Conservation (phyloP, 2,797 vertebrate genomes). For the Clamator glandarius region DNA sequence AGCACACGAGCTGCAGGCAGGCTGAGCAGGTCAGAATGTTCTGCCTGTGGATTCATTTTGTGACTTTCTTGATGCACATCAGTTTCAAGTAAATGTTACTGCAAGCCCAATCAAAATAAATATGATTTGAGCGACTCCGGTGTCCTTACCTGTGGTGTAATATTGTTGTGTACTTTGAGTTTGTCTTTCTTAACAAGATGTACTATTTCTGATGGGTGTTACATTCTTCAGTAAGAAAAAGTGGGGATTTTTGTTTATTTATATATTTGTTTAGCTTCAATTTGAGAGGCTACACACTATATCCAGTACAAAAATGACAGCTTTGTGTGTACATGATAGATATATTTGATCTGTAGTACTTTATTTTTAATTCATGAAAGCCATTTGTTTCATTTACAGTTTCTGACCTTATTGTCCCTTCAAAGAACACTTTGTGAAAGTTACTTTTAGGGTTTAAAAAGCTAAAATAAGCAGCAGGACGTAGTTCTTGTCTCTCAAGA, state of each 20-base stretch:
- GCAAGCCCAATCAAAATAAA: background rate
- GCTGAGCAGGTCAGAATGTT: background rate
- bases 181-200: background rate
- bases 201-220: background rate
- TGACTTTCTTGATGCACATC: background rate
- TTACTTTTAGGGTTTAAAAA: slow-evolving; percentile 10
- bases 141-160: background rate
- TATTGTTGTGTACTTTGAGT: background rate
- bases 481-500: slow-evolving; percentile 41
- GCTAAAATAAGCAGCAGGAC: slow-evolving; percentile 43
- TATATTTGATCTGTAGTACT: slow-evolving; percentile 14
- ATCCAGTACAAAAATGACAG: background rate
- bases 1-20: background rate
- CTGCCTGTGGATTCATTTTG: background rate
- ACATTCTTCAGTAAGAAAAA: background rate
- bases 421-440: slow-evolving; percentile 42
- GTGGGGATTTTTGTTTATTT: background rate
- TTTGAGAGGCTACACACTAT: background rate
- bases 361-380: slow-evolving; percentile 54
- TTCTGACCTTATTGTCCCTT: slow-evolving; percentile 36
- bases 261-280: background rate
- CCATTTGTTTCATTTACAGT: slow-evolving; percentile 27
- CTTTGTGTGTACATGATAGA: background rate
- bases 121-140: background rate
- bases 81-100: background rate